Conservation (phyloP, 2,888 invertebrate species). For the Tipula unca region DNA sequence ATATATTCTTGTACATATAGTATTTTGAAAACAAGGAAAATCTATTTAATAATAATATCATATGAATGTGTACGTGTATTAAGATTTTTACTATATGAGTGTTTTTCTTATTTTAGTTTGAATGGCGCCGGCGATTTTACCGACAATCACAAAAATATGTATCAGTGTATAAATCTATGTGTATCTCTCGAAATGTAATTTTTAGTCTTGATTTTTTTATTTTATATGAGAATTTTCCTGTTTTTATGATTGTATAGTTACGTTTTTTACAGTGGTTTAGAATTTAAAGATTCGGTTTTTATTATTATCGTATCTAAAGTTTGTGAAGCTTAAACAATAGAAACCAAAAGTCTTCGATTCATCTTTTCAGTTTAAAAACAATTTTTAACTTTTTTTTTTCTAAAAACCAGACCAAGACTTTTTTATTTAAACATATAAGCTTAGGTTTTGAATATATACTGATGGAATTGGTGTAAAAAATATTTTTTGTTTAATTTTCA, state of each 20-base stretch:
- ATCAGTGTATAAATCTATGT: neutral
- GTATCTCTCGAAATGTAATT: neutral
- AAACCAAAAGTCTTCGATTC: neutral
- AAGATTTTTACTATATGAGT: neutral
- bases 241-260: neutral
- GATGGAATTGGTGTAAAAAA: too few relatives aligned
- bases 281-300: neutral
- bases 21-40: neutral
- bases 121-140: constrained; percentile 14
- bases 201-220: neutral
- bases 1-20: neutral
- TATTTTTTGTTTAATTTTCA: too few relatives aligned
- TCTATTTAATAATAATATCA: neutral
- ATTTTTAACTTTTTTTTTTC: too few relatives aligned
- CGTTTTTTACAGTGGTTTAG: neutral
- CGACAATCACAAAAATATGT: neutral
- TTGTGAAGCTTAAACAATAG: neutral
- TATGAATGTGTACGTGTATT: neutral
- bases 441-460: too few relatives aligned
- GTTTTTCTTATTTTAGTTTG: neutral
- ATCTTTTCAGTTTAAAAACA: too few relatives aligned
- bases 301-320: neutral
- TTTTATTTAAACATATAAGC: too few relatives aligned
- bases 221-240: neutral
- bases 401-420: too few relatives aligned